phyloP scores from a whole-genome alignment of 92 coral and sea anemone genomes.

The Zoanthus sociatus region DNA sequence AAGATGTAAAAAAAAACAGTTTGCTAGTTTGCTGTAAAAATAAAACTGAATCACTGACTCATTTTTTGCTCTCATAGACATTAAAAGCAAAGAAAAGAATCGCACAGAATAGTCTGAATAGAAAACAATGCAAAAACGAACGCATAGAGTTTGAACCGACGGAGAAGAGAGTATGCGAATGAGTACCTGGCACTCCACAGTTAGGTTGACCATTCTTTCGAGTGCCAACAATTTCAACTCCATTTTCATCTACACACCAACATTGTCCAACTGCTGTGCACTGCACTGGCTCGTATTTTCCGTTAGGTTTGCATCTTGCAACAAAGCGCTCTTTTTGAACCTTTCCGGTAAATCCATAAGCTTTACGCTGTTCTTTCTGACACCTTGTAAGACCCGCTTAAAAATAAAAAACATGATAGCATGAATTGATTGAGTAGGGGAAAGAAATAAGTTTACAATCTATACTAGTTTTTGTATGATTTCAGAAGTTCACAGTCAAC shows the following conservation, averaged over 20 bases:
- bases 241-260: conserved; percentile 92
- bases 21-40: too few species aligned
- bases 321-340: conserved; percentile 61
- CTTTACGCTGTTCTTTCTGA: conserved; percentile 79
- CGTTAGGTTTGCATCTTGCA: conserved; percentile 83
- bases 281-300: conserved; percentile 83
- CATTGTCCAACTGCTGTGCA: conserved; percentile 67
- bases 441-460: neutral
- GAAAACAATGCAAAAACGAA: neutral
- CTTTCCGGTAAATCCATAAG: conserved; percentile 69
- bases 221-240: conserved; percentile 84
- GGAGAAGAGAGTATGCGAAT: neutral
- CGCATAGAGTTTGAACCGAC: neutral
- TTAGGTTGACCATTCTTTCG: conserved; percentile 71
- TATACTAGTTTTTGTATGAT: neutral
- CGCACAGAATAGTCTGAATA: too few species aligned
- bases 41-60: too few species aligned
- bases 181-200: conserved; percentile 62
- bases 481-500: too few species aligned
- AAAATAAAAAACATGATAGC: neutral
- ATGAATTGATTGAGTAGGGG: too few species aligned
- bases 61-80: too few species aligned
- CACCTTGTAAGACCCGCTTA: conserved; percentile 79
- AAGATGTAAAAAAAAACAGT: too few species aligned
- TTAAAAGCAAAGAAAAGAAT: too few species aligned